Conservation (phyloP, 2,113 vertebrate species). For the Isurus oxyrinchus region DNA sequence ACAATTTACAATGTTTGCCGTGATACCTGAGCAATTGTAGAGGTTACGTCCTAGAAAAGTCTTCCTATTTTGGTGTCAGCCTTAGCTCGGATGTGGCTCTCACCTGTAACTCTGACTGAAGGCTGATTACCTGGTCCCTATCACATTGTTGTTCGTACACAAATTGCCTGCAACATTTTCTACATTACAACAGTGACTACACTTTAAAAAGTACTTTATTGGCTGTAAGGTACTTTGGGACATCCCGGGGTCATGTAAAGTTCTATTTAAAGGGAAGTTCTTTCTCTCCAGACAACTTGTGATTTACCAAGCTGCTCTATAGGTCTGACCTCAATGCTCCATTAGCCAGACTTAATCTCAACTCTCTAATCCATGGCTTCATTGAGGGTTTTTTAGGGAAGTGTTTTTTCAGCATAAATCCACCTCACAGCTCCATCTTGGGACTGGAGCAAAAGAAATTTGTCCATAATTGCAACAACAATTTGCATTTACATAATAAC, state of each 20-base stretch:
- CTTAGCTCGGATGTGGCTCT: not conserved
- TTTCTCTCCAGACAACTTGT: not conserved
- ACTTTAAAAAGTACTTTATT: not conserved
- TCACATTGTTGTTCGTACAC: not conserved
- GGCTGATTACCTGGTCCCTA: not conserved
- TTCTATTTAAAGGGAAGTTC: not conserved
- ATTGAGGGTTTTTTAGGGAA: not conserved
- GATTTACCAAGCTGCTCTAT: not conserved
- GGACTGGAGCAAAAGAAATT: not conserved
- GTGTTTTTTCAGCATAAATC: not conserved
- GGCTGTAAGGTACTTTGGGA: too few species aligned
- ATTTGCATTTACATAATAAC: not conserved
- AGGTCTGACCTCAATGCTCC: not conserved
- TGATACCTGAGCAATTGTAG: not conserved
- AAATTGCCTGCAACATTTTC: not conserved
- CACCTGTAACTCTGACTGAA: not conserved
- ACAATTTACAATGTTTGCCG: not conserved
- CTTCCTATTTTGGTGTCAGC: not conserved
- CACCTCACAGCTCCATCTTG: not conserved
- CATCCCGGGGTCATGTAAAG: too few species aligned
- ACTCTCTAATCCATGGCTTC: not conserved
- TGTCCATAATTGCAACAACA: not conserved
- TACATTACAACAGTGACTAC: not conserved
- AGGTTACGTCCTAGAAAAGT: not conserved
- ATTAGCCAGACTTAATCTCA: not conserved